Evolutionary conservation across 2,797 vertebrate species (phyloP).

Genomic region (Parauchenoglanis ngamensis): DNA sequence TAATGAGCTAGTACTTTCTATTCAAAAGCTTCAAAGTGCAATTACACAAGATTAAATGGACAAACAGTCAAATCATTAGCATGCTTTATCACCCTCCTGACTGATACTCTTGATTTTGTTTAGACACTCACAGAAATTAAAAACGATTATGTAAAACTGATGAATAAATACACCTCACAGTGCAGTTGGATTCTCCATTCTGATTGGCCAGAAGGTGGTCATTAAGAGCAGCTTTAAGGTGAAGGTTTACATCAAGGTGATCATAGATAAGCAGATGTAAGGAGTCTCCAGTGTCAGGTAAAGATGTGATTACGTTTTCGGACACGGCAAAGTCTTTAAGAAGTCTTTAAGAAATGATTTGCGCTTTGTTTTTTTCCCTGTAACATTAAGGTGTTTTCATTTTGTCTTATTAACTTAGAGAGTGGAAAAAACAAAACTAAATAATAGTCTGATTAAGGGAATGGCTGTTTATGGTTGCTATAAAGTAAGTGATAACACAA

Average conservation of each 20-base stretch:
- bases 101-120: background rate
- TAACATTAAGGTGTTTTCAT: background rate
- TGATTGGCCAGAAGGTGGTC: background rate
- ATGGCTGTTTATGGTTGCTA: background rate
- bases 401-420: background rate
- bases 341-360: background rate
- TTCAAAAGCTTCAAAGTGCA: constrained; percentile 13
- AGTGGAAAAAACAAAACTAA: background rate
- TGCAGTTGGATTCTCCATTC: background rate
- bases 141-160: background rate
- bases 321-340: background rate
- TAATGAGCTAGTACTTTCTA: background rate
- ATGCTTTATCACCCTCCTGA: background rate
- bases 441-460: background rate
- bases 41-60: background rate
- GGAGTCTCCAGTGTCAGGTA: background rate
- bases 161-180: background rate
- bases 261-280: background rate
- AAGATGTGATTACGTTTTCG: background rate
- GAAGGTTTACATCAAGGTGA: background rate
- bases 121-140: background rate
- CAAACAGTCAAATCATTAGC: background rate
- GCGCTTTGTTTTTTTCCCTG: background rate
- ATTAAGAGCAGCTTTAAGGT: background rate
- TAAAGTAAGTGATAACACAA: background rate